These are phyloP conservation scores for Rhadinocentrus ornatus DNA, from an alignment of 2,797 vertebrate genomes.

Conservation along the genomic window DNA sequence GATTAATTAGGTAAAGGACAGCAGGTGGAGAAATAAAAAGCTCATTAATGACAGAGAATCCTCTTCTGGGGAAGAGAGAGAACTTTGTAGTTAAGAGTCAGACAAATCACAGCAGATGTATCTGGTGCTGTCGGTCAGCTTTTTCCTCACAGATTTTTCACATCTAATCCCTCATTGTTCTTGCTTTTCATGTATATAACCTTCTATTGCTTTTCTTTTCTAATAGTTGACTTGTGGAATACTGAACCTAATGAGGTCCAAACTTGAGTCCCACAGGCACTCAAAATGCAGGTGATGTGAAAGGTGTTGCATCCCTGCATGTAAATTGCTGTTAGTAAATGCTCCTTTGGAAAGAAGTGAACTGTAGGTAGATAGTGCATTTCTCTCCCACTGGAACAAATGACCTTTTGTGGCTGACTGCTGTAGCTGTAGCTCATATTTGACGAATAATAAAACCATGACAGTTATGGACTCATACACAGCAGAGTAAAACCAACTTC, in stretches of 20 bases:
- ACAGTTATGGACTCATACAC: slow-evolving; percentile 2
- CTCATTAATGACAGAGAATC: slow-evolving; percentile 40
- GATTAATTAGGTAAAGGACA: slow-evolving; percentile 15
- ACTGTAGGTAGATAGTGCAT: slow-evolving; percentile 48
- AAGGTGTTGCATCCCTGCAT: slow-evolving; percentile 40
- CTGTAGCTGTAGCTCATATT: slow-evolving; percentile 27
- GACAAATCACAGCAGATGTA: slow-evolving; percentile 31
- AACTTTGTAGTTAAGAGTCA: slow-evolving; percentile 34
- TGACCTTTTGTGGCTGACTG: slow-evolving; percentile 43
- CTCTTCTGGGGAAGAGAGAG: slow-evolving; percentile 12
- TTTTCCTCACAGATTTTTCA: no score
- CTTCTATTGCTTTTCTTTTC: slow-evolving; percentile 28
- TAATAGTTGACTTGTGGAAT: slow-evolving; percentile 35
- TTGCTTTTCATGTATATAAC: slow-evolving; percentile 32
- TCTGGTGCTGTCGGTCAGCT: slow-evolving; percentile 22
- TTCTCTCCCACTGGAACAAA: slow-evolving; percentile 26
- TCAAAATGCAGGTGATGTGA: slow-evolving; percentile 48
- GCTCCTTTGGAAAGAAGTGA: slow-evolving; percentile 28
- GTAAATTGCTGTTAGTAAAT: slow-evolving; percentile 45
- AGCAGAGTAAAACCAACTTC: slow-evolving; percentile 22
- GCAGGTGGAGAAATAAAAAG: slow-evolving; percentile 10
- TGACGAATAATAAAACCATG: slow-evolving; percentile 15
- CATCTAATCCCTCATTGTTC: slow-evolving; percentile 30
- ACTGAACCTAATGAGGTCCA: slow-evolving; percentile 27
- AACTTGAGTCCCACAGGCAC: slow-evolving; percentile 37